Evolutionary conservation across 2,113 vertebrate genomes (phyloP), one percentile per base, ranked within the genome.

Genomic region (Strix aluco): DNA sequence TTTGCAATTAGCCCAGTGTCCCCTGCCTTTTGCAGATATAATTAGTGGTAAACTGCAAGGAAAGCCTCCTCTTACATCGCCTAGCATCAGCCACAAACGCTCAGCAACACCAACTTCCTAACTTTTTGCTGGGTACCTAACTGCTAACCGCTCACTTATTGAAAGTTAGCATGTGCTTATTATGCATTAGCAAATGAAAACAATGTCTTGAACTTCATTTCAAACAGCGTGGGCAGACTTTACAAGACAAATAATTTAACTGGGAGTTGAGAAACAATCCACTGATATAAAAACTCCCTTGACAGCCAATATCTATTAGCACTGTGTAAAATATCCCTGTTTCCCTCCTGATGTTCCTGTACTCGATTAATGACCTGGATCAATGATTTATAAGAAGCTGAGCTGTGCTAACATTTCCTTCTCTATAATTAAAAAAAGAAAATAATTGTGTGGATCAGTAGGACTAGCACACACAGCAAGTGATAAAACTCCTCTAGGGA

Each of bases 121-220:
- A 30, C 18, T 61, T 34, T 71, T 38, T 51, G 27, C 52, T 51
- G 58, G 36, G 29, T 49, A 38, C 58, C 22, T 6, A 59, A 21
- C 57, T 19, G 12, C 18, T 29, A 15, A 20, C 7, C 1, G 3
- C 27, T 65, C 2, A 0, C 21, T 30, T 46, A 16, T 0, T 23
- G 19, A 7, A 54, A 72, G 40, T 23, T 15, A 32, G 11, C 15
- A 5, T 6, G 32, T 42, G 62, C 62, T 75, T 25, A 20, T 63
- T 25, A 23, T 12, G 40, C 21, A 8, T 47, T 10, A 63, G 44
- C n/a, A 55, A 63, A 81, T 34, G 17, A 30, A 51, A 81, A 59
- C 10, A 44, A 15, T 7, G 5, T 20, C 36, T 32, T 49, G 12
- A 81, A 34, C 36, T 72, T 32, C 44, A 6, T 26, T 85, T 66